phyloP scores from a whole-genome alignment of 1,140 invertebrate species.

The Diabrotica virgifera region DNA sequence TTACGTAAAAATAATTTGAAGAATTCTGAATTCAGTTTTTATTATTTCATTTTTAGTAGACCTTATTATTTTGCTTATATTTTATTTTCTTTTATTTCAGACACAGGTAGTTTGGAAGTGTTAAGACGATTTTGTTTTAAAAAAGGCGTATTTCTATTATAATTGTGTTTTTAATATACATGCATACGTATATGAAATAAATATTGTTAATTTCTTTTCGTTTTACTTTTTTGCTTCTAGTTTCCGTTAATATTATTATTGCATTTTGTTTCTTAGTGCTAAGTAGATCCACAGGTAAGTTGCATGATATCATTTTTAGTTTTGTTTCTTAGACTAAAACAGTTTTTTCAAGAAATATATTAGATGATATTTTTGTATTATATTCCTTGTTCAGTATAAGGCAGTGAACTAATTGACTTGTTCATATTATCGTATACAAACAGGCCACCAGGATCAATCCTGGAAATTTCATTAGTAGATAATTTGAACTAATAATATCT shows the following conservation, averaged over 20 bases:
- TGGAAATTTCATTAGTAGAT: too few species aligned
- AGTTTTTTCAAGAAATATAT: too few species aligned
- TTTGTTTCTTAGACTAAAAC: conserved; percentile 4
- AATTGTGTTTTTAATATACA: not conserved
- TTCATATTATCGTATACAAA: too few species aligned
- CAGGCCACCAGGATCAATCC: too few species aligned
- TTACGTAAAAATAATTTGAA: too few species aligned
- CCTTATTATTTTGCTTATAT: too few species aligned
- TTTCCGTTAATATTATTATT: conserved; percentile 13
- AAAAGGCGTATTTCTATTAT: conserved; percentile 2
- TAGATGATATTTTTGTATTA: too few species aligned
- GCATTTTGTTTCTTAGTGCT: conserved; percentile 17
- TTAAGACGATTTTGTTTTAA: not conserved
- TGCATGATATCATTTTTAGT: conserved; percentile 22
- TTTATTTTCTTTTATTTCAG: conserved; percentile 50
- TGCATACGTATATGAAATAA: not conserved
- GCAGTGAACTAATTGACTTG: too few species aligned
- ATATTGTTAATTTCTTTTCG: conserved; percentile 5
- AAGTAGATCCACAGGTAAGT: conserved; percentile 16
- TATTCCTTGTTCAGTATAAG: too few species aligned
- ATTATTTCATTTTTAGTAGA: too few species aligned
- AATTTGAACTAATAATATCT: too few species aligned
- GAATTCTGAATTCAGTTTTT: too few species aligned
- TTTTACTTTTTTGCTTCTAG: conserved; percentile 18
- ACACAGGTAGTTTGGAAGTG: conserved; percentile 38